These are phyloP conservation scores for Pelecanus crispus DNA, from an alignment of 2,113 vertebrate genomes.

Conservation along the genomic window DNA sequence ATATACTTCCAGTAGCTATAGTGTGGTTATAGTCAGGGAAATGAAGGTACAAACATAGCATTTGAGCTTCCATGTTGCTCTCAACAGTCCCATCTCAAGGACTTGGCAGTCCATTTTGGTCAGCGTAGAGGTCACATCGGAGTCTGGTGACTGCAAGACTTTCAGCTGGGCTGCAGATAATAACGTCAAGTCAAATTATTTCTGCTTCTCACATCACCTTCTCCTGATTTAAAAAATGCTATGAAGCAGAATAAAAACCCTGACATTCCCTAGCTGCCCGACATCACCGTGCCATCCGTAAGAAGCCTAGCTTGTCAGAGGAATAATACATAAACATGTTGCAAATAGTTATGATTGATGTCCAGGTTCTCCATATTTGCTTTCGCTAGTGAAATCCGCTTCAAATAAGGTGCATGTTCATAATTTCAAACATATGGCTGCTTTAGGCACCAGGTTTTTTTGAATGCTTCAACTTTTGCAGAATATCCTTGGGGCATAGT, in stretches of 20 bases:
- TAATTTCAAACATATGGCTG: fast-evolving
- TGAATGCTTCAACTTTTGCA: neutral
- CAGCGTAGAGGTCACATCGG: neutral
- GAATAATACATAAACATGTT: neutral
- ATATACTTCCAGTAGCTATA: neutral
- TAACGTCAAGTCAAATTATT: neutral
- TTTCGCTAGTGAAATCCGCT: neutral
- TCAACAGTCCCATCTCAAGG: neutral
- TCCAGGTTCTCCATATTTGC: neutral
- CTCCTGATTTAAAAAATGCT: neutral
- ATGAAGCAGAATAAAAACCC: neutral
- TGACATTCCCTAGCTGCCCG: neutral
- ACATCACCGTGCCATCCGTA: fast-evolving
- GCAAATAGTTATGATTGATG: neutral
- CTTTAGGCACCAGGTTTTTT: neutral
- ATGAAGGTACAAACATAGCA: neutral
- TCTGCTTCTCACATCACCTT: neutral
- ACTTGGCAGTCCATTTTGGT: neutral
- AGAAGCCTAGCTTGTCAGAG: neutral
- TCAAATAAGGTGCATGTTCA: neutral
- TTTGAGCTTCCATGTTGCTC: neutral
- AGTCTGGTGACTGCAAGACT: neutral
- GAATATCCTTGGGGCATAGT: fast-evolving
- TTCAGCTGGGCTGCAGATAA: neutral
- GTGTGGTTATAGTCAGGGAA: neutral